phyloP scores from a whole-genome alignment of 2,888 invertebrate species.

The Proisotoma minuta region DNA sequence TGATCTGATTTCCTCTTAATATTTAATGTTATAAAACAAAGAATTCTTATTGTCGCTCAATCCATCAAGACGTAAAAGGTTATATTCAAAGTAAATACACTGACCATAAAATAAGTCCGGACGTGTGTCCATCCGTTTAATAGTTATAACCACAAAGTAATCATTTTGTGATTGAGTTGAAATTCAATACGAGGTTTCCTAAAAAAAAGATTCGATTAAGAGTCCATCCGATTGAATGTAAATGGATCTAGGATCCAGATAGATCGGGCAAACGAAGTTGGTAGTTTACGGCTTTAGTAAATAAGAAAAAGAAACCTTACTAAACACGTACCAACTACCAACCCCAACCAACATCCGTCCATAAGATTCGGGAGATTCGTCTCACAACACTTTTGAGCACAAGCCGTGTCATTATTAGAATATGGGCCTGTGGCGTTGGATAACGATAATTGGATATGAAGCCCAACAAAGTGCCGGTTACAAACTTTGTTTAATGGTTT shows the following conservation, averaged over 20 bases:
- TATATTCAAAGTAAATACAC: not conserved
- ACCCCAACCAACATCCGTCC: no score
- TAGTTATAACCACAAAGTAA: not conserved
- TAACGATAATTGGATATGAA: no score
- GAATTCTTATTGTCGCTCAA: not conserved
- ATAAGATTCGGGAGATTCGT: no score
- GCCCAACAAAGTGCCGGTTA: no score
- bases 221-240: not conserved
- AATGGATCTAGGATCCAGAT: not conserved
- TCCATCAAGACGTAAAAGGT: not conserved
- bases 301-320: no score
- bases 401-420: no score
- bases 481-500: no score
- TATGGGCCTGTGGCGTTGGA: no score
- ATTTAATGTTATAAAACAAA: not conserved
- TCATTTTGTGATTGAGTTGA: not conserved
- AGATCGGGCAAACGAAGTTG: no score
- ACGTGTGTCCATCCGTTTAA: not conserved
- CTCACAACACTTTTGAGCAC: no score
- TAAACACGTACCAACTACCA: no score
- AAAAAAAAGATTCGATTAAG: not conserved
- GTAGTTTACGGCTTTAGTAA: no score
- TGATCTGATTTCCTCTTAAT: slow-evolving; percentile 4
- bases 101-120: not conserved
- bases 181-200: not conserved